A percentile compares a stretch with the other conserved stretches of the same genome.
phyloP scores from a whole-genome alignment of 2,797 vertebrate genomes.

The Trachops cirrhosus region DNA sequence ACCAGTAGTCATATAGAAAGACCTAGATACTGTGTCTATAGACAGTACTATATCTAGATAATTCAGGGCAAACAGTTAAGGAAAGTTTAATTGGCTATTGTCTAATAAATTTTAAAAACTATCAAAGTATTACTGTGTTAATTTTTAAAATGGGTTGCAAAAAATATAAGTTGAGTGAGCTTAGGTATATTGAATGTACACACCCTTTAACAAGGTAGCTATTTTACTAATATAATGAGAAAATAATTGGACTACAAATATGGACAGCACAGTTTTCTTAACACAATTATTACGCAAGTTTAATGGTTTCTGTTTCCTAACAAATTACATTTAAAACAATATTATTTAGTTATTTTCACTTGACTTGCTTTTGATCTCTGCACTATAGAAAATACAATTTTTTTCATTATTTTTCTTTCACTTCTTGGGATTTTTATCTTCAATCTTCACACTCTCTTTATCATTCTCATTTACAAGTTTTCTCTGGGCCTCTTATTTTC shows the following conservation, averaged over 20 bases:
- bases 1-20: neutral
- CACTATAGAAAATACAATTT: neutral
- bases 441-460: neutral
- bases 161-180: neutral
- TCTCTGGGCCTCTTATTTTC: neutral
- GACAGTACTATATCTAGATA: neutral
- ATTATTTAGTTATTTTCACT: neutral
- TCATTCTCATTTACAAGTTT: conserved; percentile 1
- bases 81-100: neutral
- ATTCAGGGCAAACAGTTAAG: neutral
- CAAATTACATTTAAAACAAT: conserved; percentile 1
- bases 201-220: neutral
- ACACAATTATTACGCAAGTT: neutral
- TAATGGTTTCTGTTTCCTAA: neutral
- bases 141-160: conserved; percentile 4
- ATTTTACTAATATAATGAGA: neutral
- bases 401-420: conserved; percentile 18
- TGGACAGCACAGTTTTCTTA: neutral
- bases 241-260: conserved; percentile 16
- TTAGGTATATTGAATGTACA: neutral
- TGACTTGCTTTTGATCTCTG: conserved; percentile 23
- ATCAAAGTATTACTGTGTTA: neutral
- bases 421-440: neutral
- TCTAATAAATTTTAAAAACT: neutral
- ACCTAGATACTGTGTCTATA: neutral